Conservation (phyloP, 2,888 invertebrate species). For the Junonia oenone region DNA sequence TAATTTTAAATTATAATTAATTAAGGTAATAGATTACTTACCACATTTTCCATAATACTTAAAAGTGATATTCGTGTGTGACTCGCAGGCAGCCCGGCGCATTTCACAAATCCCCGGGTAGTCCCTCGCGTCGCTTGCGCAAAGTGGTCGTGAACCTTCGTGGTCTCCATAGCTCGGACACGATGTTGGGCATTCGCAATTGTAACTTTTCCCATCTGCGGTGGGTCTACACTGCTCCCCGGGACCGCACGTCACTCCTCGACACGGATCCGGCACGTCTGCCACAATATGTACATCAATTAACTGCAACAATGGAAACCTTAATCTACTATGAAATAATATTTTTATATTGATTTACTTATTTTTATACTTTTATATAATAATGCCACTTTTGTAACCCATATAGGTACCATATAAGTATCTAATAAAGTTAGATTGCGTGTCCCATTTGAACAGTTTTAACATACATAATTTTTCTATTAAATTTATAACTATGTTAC, state of each 20-base stretch:
- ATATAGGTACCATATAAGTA: too few relatives aligned
- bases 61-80: slow-evolving; percentile 86
- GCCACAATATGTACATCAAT: slow-evolving; percentile 36
- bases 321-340: slow-evolving; percentile 28
- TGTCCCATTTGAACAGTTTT: too few relatives aligned
- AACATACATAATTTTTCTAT: too few relatives aligned
- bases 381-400: too few relatives aligned
- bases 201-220: slow-evolving; percentile 84
- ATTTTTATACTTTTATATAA: too few relatives aligned
- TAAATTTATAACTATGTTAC: too few relatives aligned
- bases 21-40: slow-evolving; percentile 65
- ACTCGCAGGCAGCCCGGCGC: slow-evolving; percentile 87
- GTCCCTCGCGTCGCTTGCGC: slow-evolving; percentile 90
- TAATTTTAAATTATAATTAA: too few relatives aligned
- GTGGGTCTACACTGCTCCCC: slow-evolving; percentile 86
- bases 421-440: too few relatives aligned
- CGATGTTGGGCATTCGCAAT: slow-evolving; percentile 87
- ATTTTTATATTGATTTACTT: background rate
- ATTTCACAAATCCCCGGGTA: slow-evolving; percentile 93
- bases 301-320: slow-evolving; percentile 34
- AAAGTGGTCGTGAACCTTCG: slow-evolving; percentile 87
- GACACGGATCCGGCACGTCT: slow-evolving; percentile 85
- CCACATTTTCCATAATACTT: slow-evolving; percentile 93
- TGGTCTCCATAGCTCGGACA: slow-evolving; percentile 92
- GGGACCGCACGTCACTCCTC: slow-evolving; percentile 87